phyloP scores from a whole-genome alignment of 2,113 vertebrate species.

The Pituophis catenifer region DNA sequence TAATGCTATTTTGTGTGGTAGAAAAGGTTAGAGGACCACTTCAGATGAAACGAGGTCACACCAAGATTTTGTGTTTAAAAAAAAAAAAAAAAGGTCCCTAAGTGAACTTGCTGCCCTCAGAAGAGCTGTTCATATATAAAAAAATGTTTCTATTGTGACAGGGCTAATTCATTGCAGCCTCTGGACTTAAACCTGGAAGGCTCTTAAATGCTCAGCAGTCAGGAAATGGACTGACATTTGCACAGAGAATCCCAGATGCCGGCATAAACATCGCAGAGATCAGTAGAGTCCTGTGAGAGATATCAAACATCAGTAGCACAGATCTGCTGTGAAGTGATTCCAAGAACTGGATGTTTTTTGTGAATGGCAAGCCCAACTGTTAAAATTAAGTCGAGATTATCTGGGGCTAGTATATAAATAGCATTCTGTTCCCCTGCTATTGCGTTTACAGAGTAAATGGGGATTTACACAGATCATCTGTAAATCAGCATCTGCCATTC shows the following conservation, averaged over 20 bases:
- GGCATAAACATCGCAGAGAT: neutral
- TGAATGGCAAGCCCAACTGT: constrained; percentile 4
- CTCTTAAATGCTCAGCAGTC: neutral
- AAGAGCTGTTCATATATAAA: neutral
- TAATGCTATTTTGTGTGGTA: neutral
- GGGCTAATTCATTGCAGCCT: neutral
- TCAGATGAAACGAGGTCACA: neutral
- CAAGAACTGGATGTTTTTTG: neutral
- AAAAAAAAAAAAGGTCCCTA: neutral
- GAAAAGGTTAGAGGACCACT: neutral
- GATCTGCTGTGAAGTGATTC: neutral
- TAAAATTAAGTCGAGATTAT: constrained; percentile 28
- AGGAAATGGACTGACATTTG: neutral
- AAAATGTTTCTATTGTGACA: constrained; percentile 1
- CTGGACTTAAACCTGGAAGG: neutral
- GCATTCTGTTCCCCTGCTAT: neutral
- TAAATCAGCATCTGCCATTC: constrained; percentile 21
- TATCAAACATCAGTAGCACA: neutral
- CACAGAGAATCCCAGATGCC: neutral
- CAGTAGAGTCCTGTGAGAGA: neutral
- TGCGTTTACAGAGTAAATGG: constrained; percentile 5
- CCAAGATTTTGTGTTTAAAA: neutral
- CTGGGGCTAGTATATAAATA: neutral
- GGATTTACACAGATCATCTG: constrained; percentile 3
- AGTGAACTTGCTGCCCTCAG: neutral